A percentile compares a stretch with the other conserved stretches of the same genome.
Conservation (phyloP, 2,113 vertebrate genomes). For the Anguilla rostrata region DNA sequence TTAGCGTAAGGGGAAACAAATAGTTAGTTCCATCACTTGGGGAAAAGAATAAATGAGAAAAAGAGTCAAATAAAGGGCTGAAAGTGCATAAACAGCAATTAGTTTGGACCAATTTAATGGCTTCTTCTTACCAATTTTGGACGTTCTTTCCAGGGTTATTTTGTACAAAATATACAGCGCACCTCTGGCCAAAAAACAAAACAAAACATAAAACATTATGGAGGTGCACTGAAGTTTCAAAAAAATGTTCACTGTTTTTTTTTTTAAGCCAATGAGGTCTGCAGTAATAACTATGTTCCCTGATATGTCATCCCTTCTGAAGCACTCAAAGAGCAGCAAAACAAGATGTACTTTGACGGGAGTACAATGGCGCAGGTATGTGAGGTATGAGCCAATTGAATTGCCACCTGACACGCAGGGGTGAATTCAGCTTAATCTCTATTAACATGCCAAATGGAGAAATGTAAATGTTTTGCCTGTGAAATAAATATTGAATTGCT, state of each 20-base stretch:
- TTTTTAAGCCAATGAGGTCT: constrained; percentile 48
- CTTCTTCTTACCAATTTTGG: neutral
- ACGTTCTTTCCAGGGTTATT: neutral
- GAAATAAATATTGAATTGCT: constrained; percentile 33
- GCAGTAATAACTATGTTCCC: constrained; percentile 53
- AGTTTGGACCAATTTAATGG: neutral
- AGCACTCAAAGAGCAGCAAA: constrained; percentile 34
- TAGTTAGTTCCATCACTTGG: neutral
- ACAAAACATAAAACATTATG: neutral
- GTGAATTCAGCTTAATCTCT: constrained; percentile 63
- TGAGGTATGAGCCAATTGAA: constrained; percentile 70
- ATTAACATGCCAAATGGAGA: constrained; percentile 54
- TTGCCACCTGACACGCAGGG: constrained; percentile 60
- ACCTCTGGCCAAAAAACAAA: neutral
- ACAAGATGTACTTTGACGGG: constrained; percentile 50
- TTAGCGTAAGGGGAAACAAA: neutral
- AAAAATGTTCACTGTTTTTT: constrained; percentile 29
- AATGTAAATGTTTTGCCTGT: constrained; percentile 57
- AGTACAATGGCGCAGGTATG: constrained; percentile 65
- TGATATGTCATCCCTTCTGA: constrained; percentile 52
- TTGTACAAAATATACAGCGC: neutral
- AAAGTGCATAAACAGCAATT: neutral
- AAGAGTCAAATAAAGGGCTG: neutral
- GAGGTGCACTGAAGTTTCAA: neutral
- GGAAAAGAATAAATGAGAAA: neutral